Base-by-base conservation (phyloP, 2,113 vertebrate species). In the Actenoides lindsayi region DNA sequence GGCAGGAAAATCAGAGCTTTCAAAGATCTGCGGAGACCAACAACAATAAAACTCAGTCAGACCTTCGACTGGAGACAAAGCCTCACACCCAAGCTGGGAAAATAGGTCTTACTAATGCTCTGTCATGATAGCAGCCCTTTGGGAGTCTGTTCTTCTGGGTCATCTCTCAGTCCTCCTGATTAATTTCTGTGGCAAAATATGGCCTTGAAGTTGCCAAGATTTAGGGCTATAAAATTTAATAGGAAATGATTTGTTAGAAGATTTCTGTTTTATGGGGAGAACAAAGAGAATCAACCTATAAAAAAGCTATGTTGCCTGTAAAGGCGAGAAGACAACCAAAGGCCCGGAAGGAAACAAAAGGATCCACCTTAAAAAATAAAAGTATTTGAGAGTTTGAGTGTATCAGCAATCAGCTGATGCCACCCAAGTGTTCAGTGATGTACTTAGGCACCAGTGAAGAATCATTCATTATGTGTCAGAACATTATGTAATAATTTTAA, bases 391-490 rank as follows among this genome's bases (percentile, higher is more conserved):
- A 70, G 31, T 63, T 69, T 50, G 84, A 89, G 33, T 63, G 39
- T 68, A 91, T 87, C 94, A 87, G 33, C 70, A 85, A 75, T 86
- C 89, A 94, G 89, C 93, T 96, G 93, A 95, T 96, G 92, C 92
- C 94, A 96, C 84, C 89, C 95, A 97, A 93, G 94, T 94, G 73
- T 59, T 90, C 71, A 50, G 77, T 50, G 92, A 70, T 87, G 46
- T 73, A 42, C 57, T 86, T 6, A 88, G 57, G 68, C 87, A 88
- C 54, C 63, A 76, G 64, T 56, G 54, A 83, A 79, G 76, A 89
- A 67, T 94, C 83, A 91, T 87, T 95, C 93, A 94, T 96, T 88
- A 82, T 82, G 89, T 97, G 82, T 96, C 92, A 96, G 83, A 93
- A 69, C 67, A 70, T 96, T 93, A 95, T 12, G 10, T 68, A 97